Evolutionary conservation across 2,888 invertebrate species (phyloP).

Genomic region (Lymantria dispar): DNA sequence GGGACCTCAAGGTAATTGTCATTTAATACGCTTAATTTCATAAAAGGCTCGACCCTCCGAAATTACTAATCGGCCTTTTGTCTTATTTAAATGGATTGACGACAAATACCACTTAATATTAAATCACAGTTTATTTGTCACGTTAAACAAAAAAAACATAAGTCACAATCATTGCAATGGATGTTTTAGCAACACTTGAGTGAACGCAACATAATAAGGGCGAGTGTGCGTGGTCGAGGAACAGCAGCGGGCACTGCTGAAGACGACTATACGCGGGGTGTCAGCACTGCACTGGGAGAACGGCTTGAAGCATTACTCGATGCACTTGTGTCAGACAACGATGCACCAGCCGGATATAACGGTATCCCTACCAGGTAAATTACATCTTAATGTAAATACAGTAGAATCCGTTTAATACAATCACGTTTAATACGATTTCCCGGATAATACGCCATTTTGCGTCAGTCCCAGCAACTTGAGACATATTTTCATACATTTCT

Average conservation of each 20-base stretch:
- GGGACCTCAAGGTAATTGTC: constrained; percentile 85
- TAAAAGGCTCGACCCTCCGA: no score
- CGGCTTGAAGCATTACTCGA: constrained; percentile 87
- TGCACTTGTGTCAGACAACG: constrained; percentile 85
- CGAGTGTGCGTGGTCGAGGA: constrained; percentile 82
- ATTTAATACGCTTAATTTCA: background rate
- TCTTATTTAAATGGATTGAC: no score
- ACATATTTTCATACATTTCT: no score
- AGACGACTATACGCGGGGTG: constrained; percentile 85
- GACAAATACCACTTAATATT: no score
- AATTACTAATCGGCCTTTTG: no score
- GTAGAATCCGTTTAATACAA: no score
- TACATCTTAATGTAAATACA: background rate
- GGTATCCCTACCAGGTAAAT: constrained; percentile 82
- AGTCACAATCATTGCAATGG: no score
- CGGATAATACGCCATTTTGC: no score
- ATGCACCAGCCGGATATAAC: constrained; percentile 74
- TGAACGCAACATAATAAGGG: constrained; percentile 87
- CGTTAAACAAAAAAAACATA: no score
- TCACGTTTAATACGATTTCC: no score
- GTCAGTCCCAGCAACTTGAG: no score
- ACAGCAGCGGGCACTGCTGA: constrained; percentile 61
- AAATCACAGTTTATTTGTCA: no score
- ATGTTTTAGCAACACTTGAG: constrained; percentile 84
- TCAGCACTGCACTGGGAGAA: constrained; percentile 85